phyloP scores from a whole-genome alignment of 2,888 invertebrate species.

The Seira musarum region DNA sequence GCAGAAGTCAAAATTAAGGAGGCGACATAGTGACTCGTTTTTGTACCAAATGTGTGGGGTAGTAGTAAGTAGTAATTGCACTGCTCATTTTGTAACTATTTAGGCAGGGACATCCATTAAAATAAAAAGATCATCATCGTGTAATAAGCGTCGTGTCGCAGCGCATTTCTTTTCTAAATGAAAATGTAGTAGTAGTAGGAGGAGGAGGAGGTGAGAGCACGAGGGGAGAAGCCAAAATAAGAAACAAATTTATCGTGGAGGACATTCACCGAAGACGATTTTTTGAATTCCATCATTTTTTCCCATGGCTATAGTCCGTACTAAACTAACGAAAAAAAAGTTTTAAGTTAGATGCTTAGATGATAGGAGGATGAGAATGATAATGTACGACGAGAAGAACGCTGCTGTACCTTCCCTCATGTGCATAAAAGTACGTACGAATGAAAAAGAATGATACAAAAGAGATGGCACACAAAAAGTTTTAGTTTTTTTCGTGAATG shows the following conservation, averaged over 20 bases:
- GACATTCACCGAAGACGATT: conserved; percentile 37
- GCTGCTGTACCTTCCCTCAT: too few species aligned
- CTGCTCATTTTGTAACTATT: background rate
- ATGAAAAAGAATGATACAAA: background rate
- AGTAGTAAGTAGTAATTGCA: too few species aligned
- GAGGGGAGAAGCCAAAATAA: background rate
- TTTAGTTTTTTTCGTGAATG: background rate
- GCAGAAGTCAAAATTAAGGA: too few species aligned
- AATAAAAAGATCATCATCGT: background rate
- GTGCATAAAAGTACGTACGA: background rate
- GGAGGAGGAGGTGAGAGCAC: conserved; percentile 9
- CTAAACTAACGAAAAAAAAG: background rate
- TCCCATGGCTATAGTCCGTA: background rate
- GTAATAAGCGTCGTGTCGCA: background rate
- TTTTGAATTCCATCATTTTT: conserved; percentile 24
- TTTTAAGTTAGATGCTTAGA: background rate
- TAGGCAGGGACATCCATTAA: background rate
- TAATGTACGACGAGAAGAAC: background rate
- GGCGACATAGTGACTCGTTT: too few species aligned
- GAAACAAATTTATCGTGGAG: conserved; percentile 19
- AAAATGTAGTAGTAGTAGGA: background rate
- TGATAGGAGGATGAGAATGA: background rate
- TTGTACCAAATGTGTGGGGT: too few species aligned
- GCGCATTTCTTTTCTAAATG: background rate
- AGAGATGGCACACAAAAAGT: background rate